Evolutionary conservation across 2,888 invertebrate species (phyloP).

Genomic region (Boloria euphrosyne): DNA sequence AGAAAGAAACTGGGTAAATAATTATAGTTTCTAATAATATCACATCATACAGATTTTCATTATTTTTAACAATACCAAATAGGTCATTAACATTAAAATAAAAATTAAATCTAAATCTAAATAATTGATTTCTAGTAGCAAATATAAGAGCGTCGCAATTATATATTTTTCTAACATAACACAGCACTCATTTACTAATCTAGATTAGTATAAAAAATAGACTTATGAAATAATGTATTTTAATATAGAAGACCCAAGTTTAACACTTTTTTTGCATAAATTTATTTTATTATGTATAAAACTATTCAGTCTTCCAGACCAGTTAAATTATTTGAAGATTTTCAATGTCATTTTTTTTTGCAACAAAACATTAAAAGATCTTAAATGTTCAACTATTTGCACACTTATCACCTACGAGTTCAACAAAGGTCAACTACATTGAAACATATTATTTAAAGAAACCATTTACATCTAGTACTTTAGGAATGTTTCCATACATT

Average conservation of each 20-base stretch:
- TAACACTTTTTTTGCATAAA: background rate
- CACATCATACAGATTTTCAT: conserved; percentile 39
- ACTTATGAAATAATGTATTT: conserved; percentile 10
- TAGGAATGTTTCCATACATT: conserved; percentile 39
- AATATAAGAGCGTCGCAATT: conserved; percentile 22
- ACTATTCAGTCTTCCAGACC: too few species aligned
- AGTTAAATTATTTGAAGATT: too few species aligned
- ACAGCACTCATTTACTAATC: conserved; percentile 37
- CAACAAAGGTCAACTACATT: conserved; percentile 7
- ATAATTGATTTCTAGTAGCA: conserved; percentile 16
- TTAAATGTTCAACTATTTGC: too few species aligned
- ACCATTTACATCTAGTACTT: conserved; percentile 11
- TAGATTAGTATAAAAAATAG: conserved; percentile 30
- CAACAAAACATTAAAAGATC: too few species aligned
- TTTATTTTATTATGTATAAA: too few species aligned
- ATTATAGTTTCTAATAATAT: conserved; percentile 39
- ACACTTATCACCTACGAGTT: background rate
- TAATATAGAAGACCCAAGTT: conserved; percentile 9
- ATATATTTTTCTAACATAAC: conserved; percentile 31
- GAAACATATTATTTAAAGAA: conserved; percentile 14
- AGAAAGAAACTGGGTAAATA: conserved; percentile 32
- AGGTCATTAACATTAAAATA: conserved; percentile 12
- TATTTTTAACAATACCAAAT: conserved; percentile 18
- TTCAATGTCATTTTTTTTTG: too few species aligned
- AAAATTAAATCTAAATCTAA: conserved; percentile 2